Conservation (phyloP, 2,888 invertebrate species). For the Acleris emargana region DNA sequence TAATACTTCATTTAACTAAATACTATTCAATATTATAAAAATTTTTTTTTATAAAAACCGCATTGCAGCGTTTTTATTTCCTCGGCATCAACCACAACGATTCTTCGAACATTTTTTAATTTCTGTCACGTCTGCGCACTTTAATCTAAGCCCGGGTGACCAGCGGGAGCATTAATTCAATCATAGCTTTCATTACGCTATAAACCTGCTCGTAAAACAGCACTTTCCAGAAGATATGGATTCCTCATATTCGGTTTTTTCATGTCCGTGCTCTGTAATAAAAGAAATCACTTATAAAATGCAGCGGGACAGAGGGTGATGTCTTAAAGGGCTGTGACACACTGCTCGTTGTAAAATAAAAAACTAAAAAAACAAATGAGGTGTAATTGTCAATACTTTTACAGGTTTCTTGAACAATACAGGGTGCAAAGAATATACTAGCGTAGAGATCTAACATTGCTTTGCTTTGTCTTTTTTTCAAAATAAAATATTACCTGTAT, state of each 20-base stretch:
- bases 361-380: neutral
- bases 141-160: constrained; percentile 45
- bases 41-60: no score
- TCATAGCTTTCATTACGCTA: constrained; percentile 69
- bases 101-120: neutral
- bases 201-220: constrained; percentile 70
- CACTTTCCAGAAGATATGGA: constrained; percentile 72
- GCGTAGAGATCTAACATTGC: no score
- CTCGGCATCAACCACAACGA: no score
- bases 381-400: neutral
- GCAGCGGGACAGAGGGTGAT: constrained; percentile 62
- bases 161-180: constrained; percentile 62
- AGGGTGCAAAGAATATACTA: no score
- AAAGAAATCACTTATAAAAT: constrained; percentile 81
- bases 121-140: constrained; percentile 34
- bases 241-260: constrained; percentile 69
- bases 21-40: no score
- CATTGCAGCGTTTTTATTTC: no score
- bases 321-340: constrained; percentile 55
- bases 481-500: neutral
- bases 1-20: no score
- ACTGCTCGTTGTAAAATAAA: constrained; percentile 42
- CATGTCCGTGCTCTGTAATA: constrained; percentile 76
- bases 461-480: neutral
- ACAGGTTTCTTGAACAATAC: neutral